These are phyloP conservation scores for Chlorocebus sabaeus DNA, from an alignment of 2,113 vertebrate species.

Conservation along the genomic window DNA sequence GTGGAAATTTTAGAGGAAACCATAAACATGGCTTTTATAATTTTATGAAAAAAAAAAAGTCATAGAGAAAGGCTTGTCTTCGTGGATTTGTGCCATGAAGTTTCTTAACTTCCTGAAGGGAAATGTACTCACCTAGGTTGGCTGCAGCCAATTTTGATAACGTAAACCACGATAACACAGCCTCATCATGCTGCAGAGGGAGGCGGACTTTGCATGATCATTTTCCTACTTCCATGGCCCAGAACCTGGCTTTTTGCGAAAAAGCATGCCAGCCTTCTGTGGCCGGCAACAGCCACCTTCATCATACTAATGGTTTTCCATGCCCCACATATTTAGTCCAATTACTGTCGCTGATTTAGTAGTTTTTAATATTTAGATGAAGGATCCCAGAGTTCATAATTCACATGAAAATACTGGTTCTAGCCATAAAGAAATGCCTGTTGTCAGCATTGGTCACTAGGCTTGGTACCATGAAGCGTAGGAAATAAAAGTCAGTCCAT, in stretches of 20 bases:
- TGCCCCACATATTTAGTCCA: not conserved
- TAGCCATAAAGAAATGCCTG: not conserved
- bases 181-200: not conserved
- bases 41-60: not conserved
- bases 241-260: not conserved
- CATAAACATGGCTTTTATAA: not conserved
- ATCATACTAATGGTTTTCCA: not conserved
- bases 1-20: not conserved
- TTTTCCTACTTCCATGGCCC: not conserved
- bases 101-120: not conserved
- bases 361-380: slow-evolving; percentile 15
- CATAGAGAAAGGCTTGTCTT: not conserved
- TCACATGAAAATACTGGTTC: not conserved
- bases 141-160: not conserved
- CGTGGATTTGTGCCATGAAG: not conserved
- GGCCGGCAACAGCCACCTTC: not conserved
- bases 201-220: not conserved
- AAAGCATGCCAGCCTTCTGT: too few species aligned
- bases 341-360: not conserved
- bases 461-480: not conserved
- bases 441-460: not conserved
- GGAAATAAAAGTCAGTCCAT: not conserved
- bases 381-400: not conserved
- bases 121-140: not conserved
- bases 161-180: not conserved